These are phyloP conservation scores for Carapus acus DNA, from an alignment of 2,797 vertebrate genomes.

Conservation along the genomic window DNA sequence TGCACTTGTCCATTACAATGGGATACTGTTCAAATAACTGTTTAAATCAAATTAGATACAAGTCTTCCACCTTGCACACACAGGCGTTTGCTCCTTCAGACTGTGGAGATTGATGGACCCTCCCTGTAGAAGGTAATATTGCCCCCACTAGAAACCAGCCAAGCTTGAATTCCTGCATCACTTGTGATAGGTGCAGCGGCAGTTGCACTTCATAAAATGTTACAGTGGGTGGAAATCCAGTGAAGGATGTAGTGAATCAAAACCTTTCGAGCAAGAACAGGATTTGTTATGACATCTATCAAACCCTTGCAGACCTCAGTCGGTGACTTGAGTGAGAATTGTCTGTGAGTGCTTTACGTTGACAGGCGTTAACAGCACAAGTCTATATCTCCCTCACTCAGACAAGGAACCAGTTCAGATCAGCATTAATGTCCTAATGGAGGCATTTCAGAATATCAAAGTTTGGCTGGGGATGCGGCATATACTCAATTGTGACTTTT, in stretches of 20 bases:
- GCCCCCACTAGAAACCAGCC: conserved; percentile 41
- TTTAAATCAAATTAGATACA: background rate
- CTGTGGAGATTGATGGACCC: conserved; percentile 19
- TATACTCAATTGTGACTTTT: no score
- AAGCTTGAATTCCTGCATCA: conserved; percentile 63
- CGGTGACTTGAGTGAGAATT: conserved; percentile 11
- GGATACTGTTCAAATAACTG: no score
- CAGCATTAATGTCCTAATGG: no score
- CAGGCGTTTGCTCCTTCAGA: conserved; percentile 12
- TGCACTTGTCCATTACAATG: no score
- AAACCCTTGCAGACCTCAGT: conserved; percentile 35
- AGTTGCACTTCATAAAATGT: conserved; percentile 62
- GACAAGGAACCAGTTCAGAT: no score
- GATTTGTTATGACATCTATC: conserved; percentile 43
- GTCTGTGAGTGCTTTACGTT: no score
- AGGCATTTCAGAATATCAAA: no score
- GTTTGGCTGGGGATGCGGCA: no score
- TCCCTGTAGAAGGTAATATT: conserved; percentile 20
- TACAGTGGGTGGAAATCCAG: conserved; percentile 58
- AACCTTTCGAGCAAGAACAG: conserved; percentile 55
- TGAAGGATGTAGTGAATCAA: conserved; percentile 56
- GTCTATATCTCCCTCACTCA: no score
- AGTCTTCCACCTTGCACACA: conserved; percentile 15
- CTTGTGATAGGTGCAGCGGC: conserved; percentile 53
- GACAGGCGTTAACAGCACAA: no score